Percentiles rank a stretch among this genome's conserved stretches.
Conservation (phyloP, 2,797 vertebrate species). For the Chaenodraco wilsoni region DNA sequence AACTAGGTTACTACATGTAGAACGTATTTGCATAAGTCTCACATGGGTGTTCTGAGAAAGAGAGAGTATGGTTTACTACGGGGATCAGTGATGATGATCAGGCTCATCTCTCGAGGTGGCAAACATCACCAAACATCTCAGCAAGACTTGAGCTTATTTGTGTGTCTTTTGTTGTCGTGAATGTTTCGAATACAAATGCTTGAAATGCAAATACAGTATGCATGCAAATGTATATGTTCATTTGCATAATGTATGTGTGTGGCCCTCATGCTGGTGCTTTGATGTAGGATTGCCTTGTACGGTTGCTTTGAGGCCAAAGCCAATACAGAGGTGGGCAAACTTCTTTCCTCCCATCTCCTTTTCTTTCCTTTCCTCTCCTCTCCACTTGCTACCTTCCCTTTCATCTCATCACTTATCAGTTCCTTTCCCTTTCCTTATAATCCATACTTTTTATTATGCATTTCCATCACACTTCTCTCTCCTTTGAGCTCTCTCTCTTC, state of each 20-base stretch:
- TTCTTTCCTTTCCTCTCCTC: neutral
- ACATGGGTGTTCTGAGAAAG: constrained; percentile 44
- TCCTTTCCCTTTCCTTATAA: neutral
- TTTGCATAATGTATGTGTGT: constrained; percentile 63
- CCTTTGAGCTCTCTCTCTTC: constrained; percentile 3
- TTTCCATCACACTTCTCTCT: constrained; percentile 11
- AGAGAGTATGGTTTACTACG: constrained; percentile 15
- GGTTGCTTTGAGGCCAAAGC: constrained; percentile 40
- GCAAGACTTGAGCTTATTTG: constrained; percentile 23
- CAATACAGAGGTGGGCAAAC: constrained; percentile 21
- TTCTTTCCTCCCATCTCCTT: constrained; percentile 3
- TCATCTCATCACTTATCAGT: neutral
- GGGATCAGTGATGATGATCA: constrained; percentile 50
- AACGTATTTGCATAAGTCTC: constrained; percentile 77
- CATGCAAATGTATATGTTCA: constrained; percentile 51
- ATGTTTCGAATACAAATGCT: constrained; percentile 45
- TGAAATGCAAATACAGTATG: constrained; percentile 58
- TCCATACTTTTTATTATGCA: constrained; percentile 9
- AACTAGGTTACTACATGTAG: constrained; percentile 80
- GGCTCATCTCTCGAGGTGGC: constrained; percentile 1
- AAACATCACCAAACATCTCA: neutral
- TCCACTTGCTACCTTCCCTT: neutral
- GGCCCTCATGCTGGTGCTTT: constrained; percentile 40
- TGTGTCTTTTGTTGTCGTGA: constrained; percentile 24
- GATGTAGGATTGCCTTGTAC: constrained; percentile 43